Percentiles rank a stretch among this genome's conserved stretches.
Evolutionary conservation across 2,888 invertebrate species (phyloP).

Genomic region (Mellilla xanthometata): DNA sequence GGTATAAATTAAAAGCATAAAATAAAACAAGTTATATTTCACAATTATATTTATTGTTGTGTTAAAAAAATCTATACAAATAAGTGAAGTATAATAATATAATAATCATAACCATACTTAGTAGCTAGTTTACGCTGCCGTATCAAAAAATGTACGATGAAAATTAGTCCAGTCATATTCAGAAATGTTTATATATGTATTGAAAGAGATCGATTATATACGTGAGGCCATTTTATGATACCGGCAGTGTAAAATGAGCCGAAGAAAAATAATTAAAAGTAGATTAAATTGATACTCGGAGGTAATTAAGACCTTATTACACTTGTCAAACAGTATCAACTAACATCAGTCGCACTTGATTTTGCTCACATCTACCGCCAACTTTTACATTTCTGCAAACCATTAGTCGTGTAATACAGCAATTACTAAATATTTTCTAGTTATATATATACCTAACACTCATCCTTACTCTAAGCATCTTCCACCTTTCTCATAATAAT

Average conservation of each 20-base stretch:
- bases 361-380: slow-evolving; percentile 49
- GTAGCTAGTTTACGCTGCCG: slow-evolving; percentile 58
- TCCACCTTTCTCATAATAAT: slow-evolving; percentile 60
- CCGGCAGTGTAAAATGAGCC: slow-evolving; percentile 55
- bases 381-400: slow-evolving; percentile 50
- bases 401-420: slow-evolving; percentile 63
- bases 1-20: slow-evolving; percentile 4
- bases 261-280: slow-evolving; percentile 71
- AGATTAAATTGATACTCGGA: slow-evolving; percentile 81
- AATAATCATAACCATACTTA: slow-evolving; percentile 70
- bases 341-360: slow-evolving; percentile 71
- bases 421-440: slow-evolving; percentile 71
- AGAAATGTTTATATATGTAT: slow-evolving; percentile 26
- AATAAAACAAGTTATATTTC: slow-evolving; percentile 71
- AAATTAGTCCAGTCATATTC: slow-evolving; percentile 13
- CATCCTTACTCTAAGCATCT: slow-evolving; percentile 61
- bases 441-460: slow-evolving; percentile 62
- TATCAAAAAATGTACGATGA: slow-evolving; percentile 23
- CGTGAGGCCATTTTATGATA: slow-evolving; percentile 17
- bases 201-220: slow-evolving; percentile 35
- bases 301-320: slow-evolving; percentile 79
- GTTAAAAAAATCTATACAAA: slow-evolving; percentile 81
- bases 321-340: slow-evolving; percentile 73
- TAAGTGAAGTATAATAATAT: slow-evolving; percentile 78
- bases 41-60: slow-evolving; percentile 82